Base-by-base conservation (phyloP, 2,797 vertebrate species). In the Danio jaintianensis region DNA sequence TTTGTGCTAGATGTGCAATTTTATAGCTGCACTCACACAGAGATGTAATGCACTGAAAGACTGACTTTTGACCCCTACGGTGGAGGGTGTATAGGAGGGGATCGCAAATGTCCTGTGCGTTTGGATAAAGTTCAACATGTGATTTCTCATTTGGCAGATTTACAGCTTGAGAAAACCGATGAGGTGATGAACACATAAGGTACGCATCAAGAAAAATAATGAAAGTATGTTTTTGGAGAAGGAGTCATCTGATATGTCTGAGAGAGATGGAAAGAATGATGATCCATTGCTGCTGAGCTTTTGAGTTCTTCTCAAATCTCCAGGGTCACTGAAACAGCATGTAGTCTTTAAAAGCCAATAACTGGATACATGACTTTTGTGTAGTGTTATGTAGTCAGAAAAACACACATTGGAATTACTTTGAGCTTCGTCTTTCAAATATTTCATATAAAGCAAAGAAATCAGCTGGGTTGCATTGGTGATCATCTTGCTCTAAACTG, bases 21-120 rank as follows among this genome's bases (percentile, higher is more conserved):
- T 59, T 64, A 55, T 47, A 56, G 11, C 61, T 71, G 4, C n/a
- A n/a, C 40, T 62, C 42, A 48, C 56, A 68, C 45, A 43, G 62
- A 76, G 43, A 80, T 72, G 53, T 59, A 58, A 42, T 45, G 43
- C 15, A 7, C 47, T 15, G 2, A 22, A 38, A 76, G 13, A 36
- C 5, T 80, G 36, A 78, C 73, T 68, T 78, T 63, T 82, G 71
- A 85, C 77, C 7, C 74, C 73, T 58, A 42, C 64, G 59, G n/a
- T 50, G 63, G 77, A 62, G 20, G 70, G 38, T 45, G 71, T 36
- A 58, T 48, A 16, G 18, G 45, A 79, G 55, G 74, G 13, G 42
- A 42, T 68, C 9, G 7, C 40, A 81, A 59, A 58, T 48, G 64
- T 43, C 62, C 36, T 5, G 1, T 47, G 12, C 22, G 18, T 20